These are phyloP conservation scores for Monochamus alternatus DNA, from an alignment of 2,888 invertebrate species.

Conservation along the genomic window DNA sequence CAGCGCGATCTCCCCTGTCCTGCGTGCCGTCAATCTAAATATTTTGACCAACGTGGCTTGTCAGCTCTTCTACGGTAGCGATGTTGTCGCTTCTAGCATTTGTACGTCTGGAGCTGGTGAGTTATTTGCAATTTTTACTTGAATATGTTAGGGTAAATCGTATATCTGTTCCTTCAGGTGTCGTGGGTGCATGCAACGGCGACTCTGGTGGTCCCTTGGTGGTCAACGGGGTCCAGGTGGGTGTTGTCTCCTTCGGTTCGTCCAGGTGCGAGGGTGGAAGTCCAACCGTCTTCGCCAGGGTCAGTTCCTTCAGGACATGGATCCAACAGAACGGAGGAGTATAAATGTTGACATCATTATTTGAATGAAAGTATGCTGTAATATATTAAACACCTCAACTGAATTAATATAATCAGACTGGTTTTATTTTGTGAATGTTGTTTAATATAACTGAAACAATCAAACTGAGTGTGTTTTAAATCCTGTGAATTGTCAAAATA, in stretches of 20 bases:
- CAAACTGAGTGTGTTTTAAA: no score
- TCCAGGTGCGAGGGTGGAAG: constrained; percentile 64
- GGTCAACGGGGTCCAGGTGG: constrained; percentile 46
- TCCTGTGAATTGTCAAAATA: no score
- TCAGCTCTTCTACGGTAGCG: constrained; percentile 66
- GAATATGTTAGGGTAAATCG: constrained; percentile 7
- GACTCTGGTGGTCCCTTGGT: constrained; percentile 67
- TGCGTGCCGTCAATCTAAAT: constrained; percentile 67
- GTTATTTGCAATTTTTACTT: not conserved
- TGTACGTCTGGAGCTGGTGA: constrained; percentile 69
- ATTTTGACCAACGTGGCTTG: constrained; percentile 70
- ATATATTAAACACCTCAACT: no score
- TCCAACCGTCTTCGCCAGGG: constrained; percentile 66
- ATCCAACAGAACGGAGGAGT: constrained; percentile 4
- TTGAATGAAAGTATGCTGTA: no score
- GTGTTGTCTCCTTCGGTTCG: constrained; percentile 59
- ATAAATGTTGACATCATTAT: not conserved
- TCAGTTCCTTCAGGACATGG: constrained; percentile 51
- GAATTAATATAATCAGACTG: no score
- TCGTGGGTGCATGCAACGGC: constrained; percentile 71
- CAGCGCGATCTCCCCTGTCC: constrained; percentile 65
- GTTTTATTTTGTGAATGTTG: no score
- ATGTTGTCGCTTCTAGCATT: constrained; percentile 69
- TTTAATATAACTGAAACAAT: no score
- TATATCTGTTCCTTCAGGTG: constrained; percentile 45